Conservation (phyloP, 2,113 vertebrate species). For the Microtus richardsoni region DNA sequence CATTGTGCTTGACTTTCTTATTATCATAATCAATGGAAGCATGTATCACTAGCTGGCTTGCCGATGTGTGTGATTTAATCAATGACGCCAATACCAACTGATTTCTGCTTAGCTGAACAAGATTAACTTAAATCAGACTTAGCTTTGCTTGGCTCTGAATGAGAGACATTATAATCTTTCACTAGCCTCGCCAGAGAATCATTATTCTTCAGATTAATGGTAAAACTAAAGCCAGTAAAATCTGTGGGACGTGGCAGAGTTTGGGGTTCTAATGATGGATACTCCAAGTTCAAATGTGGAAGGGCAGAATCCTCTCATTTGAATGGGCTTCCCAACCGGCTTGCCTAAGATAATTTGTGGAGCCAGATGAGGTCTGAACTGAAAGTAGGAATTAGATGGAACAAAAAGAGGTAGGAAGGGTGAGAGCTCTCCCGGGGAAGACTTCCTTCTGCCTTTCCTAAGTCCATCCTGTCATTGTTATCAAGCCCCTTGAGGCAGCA, state of each 20-base stretch:
- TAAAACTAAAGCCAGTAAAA: not conserved
- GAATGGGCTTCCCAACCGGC: not conserved
- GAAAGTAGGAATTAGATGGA: not conserved
- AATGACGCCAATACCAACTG: not conserved
- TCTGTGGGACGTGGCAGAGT: not conserved
- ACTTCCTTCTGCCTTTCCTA: not conserved
- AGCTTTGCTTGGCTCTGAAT: constrained; percentile 23
- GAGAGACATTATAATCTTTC: not conserved
- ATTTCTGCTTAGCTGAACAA: not conserved
- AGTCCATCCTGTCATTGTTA: not conserved
- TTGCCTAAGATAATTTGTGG: not conserved
- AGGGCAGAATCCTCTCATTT: not conserved
- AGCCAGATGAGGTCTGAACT: not conserved
- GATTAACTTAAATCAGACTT: not conserved
- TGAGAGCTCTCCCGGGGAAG: not conserved
- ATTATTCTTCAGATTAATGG: not conserved
- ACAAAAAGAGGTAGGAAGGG: not conserved
- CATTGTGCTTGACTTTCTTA: not conserved
- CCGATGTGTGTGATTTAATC: not conserved
- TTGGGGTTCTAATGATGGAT: not conserved
- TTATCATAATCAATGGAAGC: not conserved
- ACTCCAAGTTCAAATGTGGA: not conserved
- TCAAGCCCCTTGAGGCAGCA: not conserved
- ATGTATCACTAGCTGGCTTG: not conserved
- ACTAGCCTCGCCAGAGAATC: not conserved